Conservation (phyloP, 2,888 invertebrate species). For the Alviniconcha strummeri region DNA sequence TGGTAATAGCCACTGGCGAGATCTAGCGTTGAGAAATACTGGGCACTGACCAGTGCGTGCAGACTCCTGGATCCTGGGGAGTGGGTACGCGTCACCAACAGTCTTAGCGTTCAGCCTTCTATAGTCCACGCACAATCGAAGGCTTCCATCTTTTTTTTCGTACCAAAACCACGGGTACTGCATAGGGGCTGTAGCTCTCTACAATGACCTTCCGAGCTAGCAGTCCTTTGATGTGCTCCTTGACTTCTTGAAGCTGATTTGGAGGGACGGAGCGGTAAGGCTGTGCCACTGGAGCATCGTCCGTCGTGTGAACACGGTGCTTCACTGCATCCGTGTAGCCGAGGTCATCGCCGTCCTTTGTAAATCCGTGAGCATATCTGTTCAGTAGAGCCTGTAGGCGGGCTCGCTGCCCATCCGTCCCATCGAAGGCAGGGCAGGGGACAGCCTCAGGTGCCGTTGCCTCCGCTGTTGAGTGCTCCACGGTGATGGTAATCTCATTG, state of each 20-base stretch:
- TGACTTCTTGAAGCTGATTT: background rate
- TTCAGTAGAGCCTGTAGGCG: background rate
- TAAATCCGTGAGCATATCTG: conserved; percentile 4
- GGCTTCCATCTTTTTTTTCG: too few species aligned
- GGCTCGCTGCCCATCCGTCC: background rate
- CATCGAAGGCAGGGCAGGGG: background rate
- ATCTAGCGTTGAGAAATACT: background rate
- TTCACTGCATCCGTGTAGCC: conserved; percentile 22
- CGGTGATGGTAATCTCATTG: too few species aligned
- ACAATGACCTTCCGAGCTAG: background rate
- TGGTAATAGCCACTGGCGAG: background rate
- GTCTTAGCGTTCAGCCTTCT: too few species aligned
- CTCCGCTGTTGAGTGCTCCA: too few species aligned
- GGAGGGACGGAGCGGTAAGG: conserved; percentile 16
- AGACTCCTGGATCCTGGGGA: background rate
- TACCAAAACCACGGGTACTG: too few species aligned
- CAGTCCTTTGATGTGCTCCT: background rate
- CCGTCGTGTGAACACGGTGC: conserved; percentile 1
- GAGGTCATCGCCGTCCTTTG: conserved; percentile 8
- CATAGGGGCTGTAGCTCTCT: background rate
- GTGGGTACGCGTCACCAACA: background rate
- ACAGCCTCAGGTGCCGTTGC: too few species aligned
- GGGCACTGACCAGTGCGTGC: background rate
- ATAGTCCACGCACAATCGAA: too few species aligned
- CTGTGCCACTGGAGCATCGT: background rate